phyloP scores from a whole-genome alignment of 2,888 invertebrate genomes.

The Phengaris arion region DNA sequence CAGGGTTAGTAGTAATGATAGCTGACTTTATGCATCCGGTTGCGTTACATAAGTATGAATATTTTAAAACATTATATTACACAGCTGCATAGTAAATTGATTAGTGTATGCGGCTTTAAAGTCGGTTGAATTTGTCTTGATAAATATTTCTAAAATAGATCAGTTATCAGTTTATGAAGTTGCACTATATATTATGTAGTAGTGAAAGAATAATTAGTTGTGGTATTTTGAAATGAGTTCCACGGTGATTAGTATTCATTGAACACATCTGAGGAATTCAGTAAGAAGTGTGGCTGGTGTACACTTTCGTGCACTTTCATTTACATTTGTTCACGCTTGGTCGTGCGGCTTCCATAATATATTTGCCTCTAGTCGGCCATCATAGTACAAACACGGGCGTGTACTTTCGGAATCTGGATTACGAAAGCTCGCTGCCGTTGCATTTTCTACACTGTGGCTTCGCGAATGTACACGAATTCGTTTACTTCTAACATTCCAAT shows the following conservation, averaged over 20 bases:
- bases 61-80: conserved; percentile 8
- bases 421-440: conserved; percentile 61
- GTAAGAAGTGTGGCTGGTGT: conserved; percentile 18
- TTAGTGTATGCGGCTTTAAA: background rate
- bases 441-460: conserved; percentile 57
- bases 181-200: background rate
- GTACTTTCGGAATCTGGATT: conserved; percentile 50
- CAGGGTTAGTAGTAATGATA: conserved; percentile 47
- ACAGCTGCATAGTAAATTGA: background rate
- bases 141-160: too few species aligned
- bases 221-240: conserved; percentile 15
- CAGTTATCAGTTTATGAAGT: too few species aligned
- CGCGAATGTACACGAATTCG: conserved; percentile 33
- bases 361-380: conserved; percentile 32
- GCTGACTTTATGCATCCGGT: conserved; percentile 33
- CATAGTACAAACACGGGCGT: conserved; percentile 42
- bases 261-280: conserved; percentile 9
- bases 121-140: background rate
- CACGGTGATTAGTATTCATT: background rate
- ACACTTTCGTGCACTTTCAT: conserved; percentile 32
- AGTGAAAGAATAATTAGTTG: background rate
- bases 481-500: conserved; percentile 23
- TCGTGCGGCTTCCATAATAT: conserved; percentile 31
- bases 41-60: background rate
- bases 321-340: conserved; percentile 31